Conservation (phyloP, 2,113 vertebrate species). For the Macrotus californicus region DNA sequence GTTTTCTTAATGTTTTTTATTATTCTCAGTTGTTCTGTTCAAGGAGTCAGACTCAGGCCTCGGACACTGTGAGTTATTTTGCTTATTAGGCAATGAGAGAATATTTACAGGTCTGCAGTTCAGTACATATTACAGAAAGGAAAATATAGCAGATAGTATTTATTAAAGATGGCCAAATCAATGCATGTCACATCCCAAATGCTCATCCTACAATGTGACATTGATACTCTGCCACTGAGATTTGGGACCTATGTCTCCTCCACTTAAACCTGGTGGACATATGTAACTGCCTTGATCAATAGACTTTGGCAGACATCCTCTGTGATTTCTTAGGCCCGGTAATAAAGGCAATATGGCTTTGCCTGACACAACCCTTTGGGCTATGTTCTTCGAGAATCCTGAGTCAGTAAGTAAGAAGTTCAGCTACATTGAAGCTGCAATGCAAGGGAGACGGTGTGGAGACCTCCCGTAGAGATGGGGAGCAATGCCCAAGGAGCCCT, state of each 20-base stretch:
- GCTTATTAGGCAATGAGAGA: background rate
- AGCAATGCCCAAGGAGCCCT: background rate
- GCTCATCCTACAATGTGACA: background rate
- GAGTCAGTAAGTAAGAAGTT: background rate
- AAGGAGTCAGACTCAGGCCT: background rate
- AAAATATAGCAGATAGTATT: background rate
- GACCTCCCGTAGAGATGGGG: background rate
- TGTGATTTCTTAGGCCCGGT: background rate
- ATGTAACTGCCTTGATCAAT: background rate
- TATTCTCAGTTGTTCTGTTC: background rate
- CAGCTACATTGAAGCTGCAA: background rate
- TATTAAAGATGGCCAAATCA: background rate
- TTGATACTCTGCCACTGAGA: background rate
- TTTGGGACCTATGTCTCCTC: background rate
- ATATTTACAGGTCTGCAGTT: background rate
- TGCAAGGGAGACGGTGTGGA: background rate
- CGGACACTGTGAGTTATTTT: background rate
- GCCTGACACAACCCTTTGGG: background rate
- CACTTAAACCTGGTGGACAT: background rate
- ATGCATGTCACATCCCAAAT: background rate
- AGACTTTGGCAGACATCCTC: background rate
- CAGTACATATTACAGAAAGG: background rate
- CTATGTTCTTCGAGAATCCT: background rate
- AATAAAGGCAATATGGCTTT: background rate
- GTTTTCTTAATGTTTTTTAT: background rate